These are phyloP conservation scores for Neodon shergylaensis DNA, from an alignment of 2,113 vertebrate genomes.

Conservation along the genomic window DNA sequence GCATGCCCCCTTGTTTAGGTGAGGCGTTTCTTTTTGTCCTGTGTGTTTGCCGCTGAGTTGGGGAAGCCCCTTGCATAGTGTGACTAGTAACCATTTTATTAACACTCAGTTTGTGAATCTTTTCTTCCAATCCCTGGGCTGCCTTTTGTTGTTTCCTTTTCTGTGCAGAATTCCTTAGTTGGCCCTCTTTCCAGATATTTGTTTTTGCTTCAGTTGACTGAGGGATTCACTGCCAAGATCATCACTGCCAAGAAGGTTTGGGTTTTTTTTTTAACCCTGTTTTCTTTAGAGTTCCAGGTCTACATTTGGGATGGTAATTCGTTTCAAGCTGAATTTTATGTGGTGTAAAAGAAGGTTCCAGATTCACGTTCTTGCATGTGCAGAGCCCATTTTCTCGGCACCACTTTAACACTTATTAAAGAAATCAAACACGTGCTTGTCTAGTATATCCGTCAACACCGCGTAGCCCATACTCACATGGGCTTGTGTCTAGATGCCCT, in stretches of 20 bases:
- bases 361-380: background rate
- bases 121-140: background rate
- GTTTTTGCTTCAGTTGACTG: background rate
- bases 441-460: background rate
- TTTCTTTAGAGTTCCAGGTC: background rate
- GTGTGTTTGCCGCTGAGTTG: background rate
- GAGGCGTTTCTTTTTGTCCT: background rate
- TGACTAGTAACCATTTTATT: background rate
- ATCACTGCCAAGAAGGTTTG: background rate
- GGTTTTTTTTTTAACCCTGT: background rate
- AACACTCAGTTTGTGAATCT: background rate
- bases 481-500: background rate
- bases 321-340: background rate
- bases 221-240: background rate
- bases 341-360: background rate
- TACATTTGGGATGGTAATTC: background rate
- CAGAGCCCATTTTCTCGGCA: background rate
- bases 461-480: background rate
- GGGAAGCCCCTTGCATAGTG: background rate
- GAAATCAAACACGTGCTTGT: background rate
- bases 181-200: background rate
- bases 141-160: background rate
- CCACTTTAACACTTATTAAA: background rate
- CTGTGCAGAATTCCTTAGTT: background rate
- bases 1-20: background rate